These are phyloP conservation scores for Notolabrus celidotus DNA, from an alignment of 2,797 vertebrate species.

Conservation along the genomic window DNA sequence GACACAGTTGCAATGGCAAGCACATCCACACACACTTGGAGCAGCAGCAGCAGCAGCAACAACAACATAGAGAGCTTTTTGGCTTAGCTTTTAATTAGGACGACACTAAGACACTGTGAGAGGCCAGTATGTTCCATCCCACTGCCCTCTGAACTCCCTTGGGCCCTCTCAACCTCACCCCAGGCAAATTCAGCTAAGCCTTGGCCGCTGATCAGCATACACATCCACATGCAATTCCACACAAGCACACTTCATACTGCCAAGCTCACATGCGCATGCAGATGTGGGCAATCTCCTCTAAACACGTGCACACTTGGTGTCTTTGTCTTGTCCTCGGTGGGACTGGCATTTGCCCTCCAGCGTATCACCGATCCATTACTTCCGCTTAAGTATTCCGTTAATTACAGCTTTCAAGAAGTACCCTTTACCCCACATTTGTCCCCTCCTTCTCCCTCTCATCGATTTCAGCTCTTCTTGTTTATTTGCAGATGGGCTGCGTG, in stretches of 20 bases:
- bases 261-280: slow-evolving; percentile 18
- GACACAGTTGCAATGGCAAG: background rate
- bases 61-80: slow-evolving; percentile 53
- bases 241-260: slow-evolving; percentile 32
- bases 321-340: slow-evolving; percentile 46
- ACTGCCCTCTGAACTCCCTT: slow-evolving; percentile 63
- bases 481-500: slow-evolving; percentile 42
- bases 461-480: slow-evolving; percentile 62
- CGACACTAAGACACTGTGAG: slow-evolving; percentile 63
- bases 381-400: slow-evolving; percentile 60
- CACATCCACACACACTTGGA: slow-evolving; percentile 25
- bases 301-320: slow-evolving; percentile 17
- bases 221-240: slow-evolving; percentile 38
- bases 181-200: slow-evolving; percentile 67
- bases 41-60: slow-evolving; percentile 13
- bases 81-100: slow-evolving; percentile 75
- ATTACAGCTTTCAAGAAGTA: slow-evolving; percentile 67
- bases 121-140: slow-evolving; percentile 70
- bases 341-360: slow-evolving; percentile 17
- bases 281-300: slow-evolving; percentile 28
- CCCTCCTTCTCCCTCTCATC: slow-evolving; percentile 40
- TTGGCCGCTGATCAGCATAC: slow-evolving; percentile 65
- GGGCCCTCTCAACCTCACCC: slow-evolving; percentile 64
- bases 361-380: slow-evolving; percentile 54
- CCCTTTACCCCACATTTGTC: slow-evolving; percentile 42